A percentile compares a stretch with the other conserved stretches of the same genome.
Conservation (phyloP, 64 coral and sea anemone species). For the Pocillopora damicornis region DNA sequence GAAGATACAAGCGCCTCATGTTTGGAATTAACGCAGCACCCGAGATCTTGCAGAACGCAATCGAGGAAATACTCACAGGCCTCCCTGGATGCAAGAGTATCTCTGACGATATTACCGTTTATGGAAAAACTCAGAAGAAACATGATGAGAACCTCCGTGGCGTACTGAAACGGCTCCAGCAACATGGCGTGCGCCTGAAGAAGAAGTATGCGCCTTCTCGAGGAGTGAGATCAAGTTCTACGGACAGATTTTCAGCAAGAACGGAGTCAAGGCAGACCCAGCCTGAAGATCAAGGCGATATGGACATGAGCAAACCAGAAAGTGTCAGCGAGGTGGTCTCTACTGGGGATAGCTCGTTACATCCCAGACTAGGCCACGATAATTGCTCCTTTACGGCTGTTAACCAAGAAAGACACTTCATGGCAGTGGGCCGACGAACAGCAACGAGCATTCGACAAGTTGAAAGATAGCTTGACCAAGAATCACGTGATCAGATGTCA, state of each 20-base stretch:
- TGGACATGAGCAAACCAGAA: constrained; percentile 12
- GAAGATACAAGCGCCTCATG: constrained; percentile 58
- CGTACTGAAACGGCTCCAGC: constrained; percentile 20
- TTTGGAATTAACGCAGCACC: constrained; percentile 67
- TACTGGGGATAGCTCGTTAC: constrained; percentile 51
- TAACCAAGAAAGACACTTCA: too few species aligned
- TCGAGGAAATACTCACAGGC: constrained; percentile 61
- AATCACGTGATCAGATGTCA: too few species aligned
- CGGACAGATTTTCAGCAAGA: constrained; percentile 19
- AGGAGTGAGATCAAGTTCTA: constrained; percentile 26
- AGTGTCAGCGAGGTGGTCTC: constrained; percentile 41
- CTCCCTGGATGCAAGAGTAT: constrained; percentile 54
- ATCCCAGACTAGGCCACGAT: constrained; percentile 27
- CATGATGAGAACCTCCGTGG: constrained; percentile 28
- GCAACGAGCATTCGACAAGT: too few species aligned
- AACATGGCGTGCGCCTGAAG: constrained; percentile 42
- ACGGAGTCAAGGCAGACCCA: constrained; percentile 19
- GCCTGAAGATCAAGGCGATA: constrained; percentile 50
- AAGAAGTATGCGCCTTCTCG: constrained; percentile 27
- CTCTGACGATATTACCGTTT: constrained; percentile 62
- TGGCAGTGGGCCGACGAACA: too few species aligned
- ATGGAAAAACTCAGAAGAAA: neutral
- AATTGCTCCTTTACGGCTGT: constrained; percentile 16
- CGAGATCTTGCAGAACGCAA: constrained; percentile 61
- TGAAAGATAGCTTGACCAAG: too few species aligned